Base-by-base conservation (phyloP, 1,140 invertebrate genomes). In the Achatina immaculata region DNA sequence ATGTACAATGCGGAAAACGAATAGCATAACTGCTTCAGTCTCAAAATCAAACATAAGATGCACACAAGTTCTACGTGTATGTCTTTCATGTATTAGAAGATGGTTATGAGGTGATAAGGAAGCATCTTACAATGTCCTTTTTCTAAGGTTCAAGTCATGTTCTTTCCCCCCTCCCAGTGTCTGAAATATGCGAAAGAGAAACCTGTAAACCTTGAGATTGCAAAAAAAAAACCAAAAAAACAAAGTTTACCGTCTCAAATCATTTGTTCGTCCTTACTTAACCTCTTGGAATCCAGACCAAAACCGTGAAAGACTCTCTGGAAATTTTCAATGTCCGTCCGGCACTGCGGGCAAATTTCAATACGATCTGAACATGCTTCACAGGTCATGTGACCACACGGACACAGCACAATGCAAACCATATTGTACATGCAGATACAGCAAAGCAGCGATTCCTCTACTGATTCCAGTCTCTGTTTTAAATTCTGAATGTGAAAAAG, bases 361-460 rank as follows among this genome's bases (percentile, higher is more conserved):
- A 98, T 92, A 80, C 94, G 94, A 3, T 94, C 92, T 0, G 96
- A 95, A 92, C 97, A 98, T 55, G 94, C 93, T 6, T 94, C 93
- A 55, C 96, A 95, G 43, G 96, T 86, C 80, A 97, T 92, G 93
- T 98, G 96, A 16, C 96, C 95, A 90, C 97, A 98, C 31, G 97
- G 97, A 86, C 97, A 92, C 91, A 98, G 96, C 66, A 96, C 96
- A 73, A 97, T 94, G 48, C 94, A 94, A 79, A 97, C 94, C 91
- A 97, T 95, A 83, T 93, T 93, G 91, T 97, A 96, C 94, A 97
- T 95, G 88, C 97, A 98, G 83, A 98, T 95, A 93, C 97, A 97
- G 90, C 97, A 98, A 45, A 95, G 92, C 36, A 88, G 81, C 0
- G 85, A 85, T 43, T 88, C 88, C 48, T 87, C 79, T 34, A 88